A percentile compares a stretch with the other conserved stretches of the same genome.
phyloP scores from a whole-genome alignment of 2,888 invertebrate species.

The Antheraea yamamai region DNA sequence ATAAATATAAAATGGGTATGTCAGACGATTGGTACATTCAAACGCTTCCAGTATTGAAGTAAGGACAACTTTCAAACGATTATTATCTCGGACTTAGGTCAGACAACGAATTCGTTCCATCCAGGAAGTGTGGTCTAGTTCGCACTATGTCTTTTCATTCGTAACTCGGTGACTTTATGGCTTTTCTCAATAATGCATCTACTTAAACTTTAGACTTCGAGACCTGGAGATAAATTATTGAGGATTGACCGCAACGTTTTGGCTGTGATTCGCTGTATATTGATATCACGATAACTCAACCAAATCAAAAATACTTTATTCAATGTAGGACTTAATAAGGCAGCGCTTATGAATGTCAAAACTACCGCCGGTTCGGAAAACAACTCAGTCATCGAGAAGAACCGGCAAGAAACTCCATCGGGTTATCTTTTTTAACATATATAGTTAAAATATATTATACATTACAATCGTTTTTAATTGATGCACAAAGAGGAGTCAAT shows the following conservation, averaged over 20 bases:
- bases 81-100: background rate
- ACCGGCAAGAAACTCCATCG: too few relatives aligned
- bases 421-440: too few relatives aligned
- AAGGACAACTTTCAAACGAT: slow-evolving; percentile 6
- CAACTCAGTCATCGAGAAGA: too few relatives aligned
- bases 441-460: too few relatives aligned
- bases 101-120: slow-evolving; percentile 15
- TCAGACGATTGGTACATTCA: background rate
- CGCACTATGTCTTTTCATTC: slow-evolving; percentile 26
- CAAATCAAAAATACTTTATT: background rate
- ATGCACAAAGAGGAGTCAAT: too few relatives aligned
- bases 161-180: slow-evolving; percentile 20
- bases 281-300: background rate
- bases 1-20: background rate
- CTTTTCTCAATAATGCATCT: slow-evolving; percentile 13
- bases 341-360: too few relatives aligned
- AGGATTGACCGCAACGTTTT: background rate
- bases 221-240: background rate
- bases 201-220: slow-evolving; percentile 24
- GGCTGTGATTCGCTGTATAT: background rate
- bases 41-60: background rate
- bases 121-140: slow-evolving; percentile 23
- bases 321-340: too few relatives aligned
- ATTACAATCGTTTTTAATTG: too few relatives aligned
- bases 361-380: too few relatives aligned